A percentile compares a stretch with the other conserved stretches of the same genome.
Evolutionary conservation across 1,140 invertebrate species (phyloP).

Genomic region (Apis mellifera): DNA sequence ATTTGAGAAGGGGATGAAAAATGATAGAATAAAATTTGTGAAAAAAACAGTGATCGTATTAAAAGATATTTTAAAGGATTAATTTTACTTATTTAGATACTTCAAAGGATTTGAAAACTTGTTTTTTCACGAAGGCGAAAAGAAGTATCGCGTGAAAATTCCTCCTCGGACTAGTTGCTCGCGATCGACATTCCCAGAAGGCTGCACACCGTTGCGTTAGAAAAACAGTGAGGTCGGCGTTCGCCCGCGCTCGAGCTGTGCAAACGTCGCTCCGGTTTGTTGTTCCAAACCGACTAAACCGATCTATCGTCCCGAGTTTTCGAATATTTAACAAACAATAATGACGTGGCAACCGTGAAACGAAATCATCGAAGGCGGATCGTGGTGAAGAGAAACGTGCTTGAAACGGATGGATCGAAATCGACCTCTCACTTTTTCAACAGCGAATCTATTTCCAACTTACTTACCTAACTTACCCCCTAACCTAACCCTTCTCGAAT

Average conservation of each 20-base stretch:
- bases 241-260: conserved; percentile 43
- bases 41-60: too few species aligned
- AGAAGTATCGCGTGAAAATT: conserved; percentile 17
- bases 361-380: conserved; percentile 21
- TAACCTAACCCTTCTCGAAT: too few species aligned
- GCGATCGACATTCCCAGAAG: conserved; percentile 41
- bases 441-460: too few species aligned
- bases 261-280: conserved; percentile 57
- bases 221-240: conserved; percentile 54
- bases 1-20: too few species aligned
- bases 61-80: too few species aligned
- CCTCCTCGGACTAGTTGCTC: conserved; percentile 18
- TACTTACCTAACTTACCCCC: too few species aligned
- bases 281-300: conserved; percentile 47
- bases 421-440: too few species aligned
- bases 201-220: neutral
- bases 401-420: neutral
- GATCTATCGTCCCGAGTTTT: conserved; percentile 51
- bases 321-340: conserved; percentile 64
- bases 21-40: too few species aligned
- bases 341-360: conserved; percentile 46
- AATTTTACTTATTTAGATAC: too few species aligned
- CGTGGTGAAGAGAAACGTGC: neutral
- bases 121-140: neutral
- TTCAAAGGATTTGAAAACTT: neutral